Evolutionary conservation across 2,797 vertebrate species (phyloP), one percentile per base, ranked within the genome.

Genomic region (Lates japonicus): DNA sequence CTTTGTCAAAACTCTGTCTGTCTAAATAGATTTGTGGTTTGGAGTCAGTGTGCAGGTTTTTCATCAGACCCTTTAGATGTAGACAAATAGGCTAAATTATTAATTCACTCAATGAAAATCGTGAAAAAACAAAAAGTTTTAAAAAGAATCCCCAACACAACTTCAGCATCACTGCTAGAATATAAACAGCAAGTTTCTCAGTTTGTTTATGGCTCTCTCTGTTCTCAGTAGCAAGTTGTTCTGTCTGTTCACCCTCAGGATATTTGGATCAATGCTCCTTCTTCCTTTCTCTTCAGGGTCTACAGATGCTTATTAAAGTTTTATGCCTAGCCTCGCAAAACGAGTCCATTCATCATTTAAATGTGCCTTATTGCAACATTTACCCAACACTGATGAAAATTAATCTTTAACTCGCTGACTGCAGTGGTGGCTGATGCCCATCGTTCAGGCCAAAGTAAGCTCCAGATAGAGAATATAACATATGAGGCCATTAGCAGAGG

Each of bases 281-380:
- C 58, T 33, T n/a, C 59, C 44, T 74, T 73, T 78, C 25, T 82
- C 78, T 67, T 81, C 69, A 25, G 83, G 72, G 61, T 80, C 70
- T 41, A 66, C 88, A 86, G 80, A 89, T 86, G 82, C 81, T 70
- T 89, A 81, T 93, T 84, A 86, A 88, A 91, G 72, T 86, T 91
- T 87, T 37, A 89, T 89, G 57, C n/a, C 20, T 68, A 44, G 69
- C 74, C 76, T 80, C 9, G 37, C 57, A 73, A 86, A 91, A 87
- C 31, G 22, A 63, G 70, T 85, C 63, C 57, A 82, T 93, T 85
- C 4, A 85, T 91, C 87, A 88, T 84, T 90, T 72, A 78, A 83
- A 80, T 70, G 60, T 60, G 78, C 46, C 65, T 82, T 35, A 80
- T 82, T 85, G 88, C 77, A 69, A 76, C 73, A 78, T 83, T 90